A percentile compares a stretch with the other conserved stretches of the same genome.
Evolutionary conservation across 2,888 invertebrate genomes (phyloP).

Genomic region (Drosophila atripex): DNA sequence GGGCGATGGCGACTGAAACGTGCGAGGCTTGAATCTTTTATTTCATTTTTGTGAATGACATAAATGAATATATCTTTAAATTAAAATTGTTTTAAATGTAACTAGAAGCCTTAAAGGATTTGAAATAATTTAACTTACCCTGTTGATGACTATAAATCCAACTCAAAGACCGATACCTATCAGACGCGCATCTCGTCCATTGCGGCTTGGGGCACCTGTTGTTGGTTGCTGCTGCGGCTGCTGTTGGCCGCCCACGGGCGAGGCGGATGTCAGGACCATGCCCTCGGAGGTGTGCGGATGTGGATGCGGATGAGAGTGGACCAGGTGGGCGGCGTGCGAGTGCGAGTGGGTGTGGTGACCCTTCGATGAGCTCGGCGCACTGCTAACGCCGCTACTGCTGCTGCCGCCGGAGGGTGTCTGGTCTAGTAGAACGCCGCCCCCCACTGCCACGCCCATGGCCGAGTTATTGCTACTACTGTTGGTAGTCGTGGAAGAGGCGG

Average conservation of each 20-base stretch:
- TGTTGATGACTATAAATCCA: constrained; percentile 84
- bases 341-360: constrained; percentile 79
- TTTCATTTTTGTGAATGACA: no score
- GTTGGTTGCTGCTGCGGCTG: constrained; percentile 80
- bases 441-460: constrained; percentile 50
- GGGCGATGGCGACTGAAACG: background rate
- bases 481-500: constrained; percentile 81
- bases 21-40: no score
- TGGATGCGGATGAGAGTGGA: constrained; percentile 21
- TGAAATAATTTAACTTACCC: constrained; percentile 73
- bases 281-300: constrained; percentile 75
- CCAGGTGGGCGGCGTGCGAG: constrained; percentile 61
- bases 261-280: constrained; percentile 46
- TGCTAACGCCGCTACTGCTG: constrained; percentile 82
- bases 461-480: constrained; percentile 62
- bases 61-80: no score
- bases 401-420: constrained; percentile 82
- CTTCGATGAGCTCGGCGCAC: constrained; percentile 82
- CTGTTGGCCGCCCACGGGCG: constrained; percentile 69
- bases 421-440: constrained; percentile 64
- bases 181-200: constrained; percentile 96
- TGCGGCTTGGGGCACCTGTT: constrained; percentile 90
- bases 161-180: constrained; percentile 85
- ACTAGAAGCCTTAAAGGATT: no score
- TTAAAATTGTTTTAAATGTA: background rate